These are phyloP conservation scores for Oegoconia quadripuncta DNA, from an alignment of 2,888 invertebrate species.

Conservation along the genomic window DNA sequence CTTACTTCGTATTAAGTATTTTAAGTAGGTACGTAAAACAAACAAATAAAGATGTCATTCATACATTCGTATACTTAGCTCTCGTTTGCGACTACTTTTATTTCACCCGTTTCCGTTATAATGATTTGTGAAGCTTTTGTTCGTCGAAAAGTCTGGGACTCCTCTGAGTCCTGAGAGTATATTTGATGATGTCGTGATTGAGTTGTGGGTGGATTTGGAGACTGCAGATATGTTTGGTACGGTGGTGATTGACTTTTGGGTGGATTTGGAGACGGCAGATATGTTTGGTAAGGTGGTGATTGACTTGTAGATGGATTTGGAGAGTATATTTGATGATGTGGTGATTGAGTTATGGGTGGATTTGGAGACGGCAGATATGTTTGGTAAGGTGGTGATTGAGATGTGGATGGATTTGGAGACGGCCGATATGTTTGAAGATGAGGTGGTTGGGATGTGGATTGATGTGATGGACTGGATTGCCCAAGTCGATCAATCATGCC, in stretches of 20 bases:
- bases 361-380: background rate
- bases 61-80: background rate
- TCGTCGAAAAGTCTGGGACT: too few species aligned
- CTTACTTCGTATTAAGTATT: background rate
- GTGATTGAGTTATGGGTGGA: too few species aligned
- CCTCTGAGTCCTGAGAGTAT: too few species aligned
- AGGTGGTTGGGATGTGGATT: slow-evolving; percentile 1
- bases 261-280: too few species aligned
- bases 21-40: background rate
- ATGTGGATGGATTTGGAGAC: background rate
- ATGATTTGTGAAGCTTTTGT: too few species aligned
- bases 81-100: background rate
- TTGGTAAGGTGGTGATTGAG: background rate
- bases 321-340: too few species aligned
- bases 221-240: too few species aligned
- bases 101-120: too few species aligned
- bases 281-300: background rate
- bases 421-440: background rate
- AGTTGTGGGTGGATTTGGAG: too few species aligned
- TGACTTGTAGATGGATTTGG: too few species aligned
- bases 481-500: slow-evolving; percentile 1
- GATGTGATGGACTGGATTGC: slow-evolving; percentile 3
- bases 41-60: background rate
- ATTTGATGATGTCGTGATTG: too few species aligned
- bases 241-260: too few species aligned